Evolutionary conservation across 64 coral and sea anemone genomes (phyloP).

Genomic region (Stichodactyla helianthus): DNA sequence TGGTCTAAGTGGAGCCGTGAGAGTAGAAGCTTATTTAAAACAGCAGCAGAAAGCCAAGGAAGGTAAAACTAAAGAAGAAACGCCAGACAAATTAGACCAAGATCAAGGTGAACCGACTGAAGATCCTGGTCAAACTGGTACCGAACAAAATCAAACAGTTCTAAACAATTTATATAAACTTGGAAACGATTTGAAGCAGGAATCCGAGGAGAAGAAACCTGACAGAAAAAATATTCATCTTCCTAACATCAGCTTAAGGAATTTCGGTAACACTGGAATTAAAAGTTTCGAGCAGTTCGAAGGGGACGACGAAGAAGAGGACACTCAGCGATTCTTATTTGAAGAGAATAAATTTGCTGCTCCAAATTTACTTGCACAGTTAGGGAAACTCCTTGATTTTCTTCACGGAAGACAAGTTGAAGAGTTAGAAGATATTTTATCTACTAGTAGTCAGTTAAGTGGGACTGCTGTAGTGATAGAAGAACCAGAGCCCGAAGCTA

Average conservation of each 20-base stretch:
- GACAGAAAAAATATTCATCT: constrained; percentile 46
- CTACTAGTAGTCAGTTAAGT: constrained; percentile 38
- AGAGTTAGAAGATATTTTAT: constrained; percentile 69
- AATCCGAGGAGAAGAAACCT: constrained; percentile 43
- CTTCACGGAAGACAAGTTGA: constrained; percentile 68
- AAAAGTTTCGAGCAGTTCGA: constrained; percentile 81
- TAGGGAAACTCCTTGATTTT: constrained; percentile 76
- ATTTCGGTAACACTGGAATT: constrained; percentile 45
- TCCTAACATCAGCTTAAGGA: constrained; percentile 45
- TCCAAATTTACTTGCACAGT: constrained; percentile 90
- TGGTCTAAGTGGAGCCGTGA: constrained; percentile 91
- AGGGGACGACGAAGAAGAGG: constrained; percentile 92
- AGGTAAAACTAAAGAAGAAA: constrained; percentile 24
- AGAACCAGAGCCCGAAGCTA: constrained; percentile 56
- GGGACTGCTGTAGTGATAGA: constrained; percentile 4
- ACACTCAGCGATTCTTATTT: constrained; percentile 94
- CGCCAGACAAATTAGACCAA: constrained; percentile 27
- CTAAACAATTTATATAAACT: constrained; percentile 35
- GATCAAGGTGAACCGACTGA: background rate
- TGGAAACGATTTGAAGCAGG: constrained; percentile 34
- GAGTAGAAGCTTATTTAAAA: constrained; percentile 95
- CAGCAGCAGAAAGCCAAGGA: constrained; percentile 66
- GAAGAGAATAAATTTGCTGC: constrained; percentile 98
- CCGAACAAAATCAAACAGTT: constrained; percentile 30
- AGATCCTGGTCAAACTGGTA: background rate